Evolutionary conservation across 2,113 vertebrate species (phyloP).

Genomic region (Chaetops frenatus): DNA sequence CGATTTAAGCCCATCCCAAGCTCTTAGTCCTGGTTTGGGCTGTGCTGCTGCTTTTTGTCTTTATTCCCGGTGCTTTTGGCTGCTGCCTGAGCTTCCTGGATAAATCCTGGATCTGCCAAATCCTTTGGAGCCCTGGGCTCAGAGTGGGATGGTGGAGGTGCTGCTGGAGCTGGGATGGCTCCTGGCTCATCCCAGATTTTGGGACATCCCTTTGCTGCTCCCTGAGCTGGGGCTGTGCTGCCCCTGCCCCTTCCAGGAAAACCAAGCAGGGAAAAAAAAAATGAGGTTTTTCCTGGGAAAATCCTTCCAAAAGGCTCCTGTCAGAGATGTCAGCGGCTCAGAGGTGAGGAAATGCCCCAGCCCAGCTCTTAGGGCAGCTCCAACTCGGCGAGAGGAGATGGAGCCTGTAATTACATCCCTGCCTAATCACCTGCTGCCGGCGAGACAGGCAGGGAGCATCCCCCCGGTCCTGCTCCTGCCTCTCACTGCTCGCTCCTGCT

Average conservation of each 20-base stretch:
- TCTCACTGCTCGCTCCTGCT: not conserved
- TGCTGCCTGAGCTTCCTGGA: not conserved
- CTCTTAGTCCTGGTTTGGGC: fast-evolving
- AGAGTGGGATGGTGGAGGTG: fast-evolving
- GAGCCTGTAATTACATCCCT: not conserved
- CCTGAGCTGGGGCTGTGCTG: not conserved
- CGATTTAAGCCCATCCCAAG: not conserved
- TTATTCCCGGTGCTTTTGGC: not conserved
- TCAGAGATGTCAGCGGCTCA: not conserved
- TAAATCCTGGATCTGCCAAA: not conserved
- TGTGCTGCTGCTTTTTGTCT: not conserved
- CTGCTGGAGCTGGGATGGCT: not conserved
- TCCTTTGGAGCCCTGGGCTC: not conserved
- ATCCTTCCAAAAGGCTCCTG: not conserved
- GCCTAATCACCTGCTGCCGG: not conserved
- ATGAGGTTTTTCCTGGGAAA: not conserved
- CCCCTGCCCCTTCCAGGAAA: not conserved
- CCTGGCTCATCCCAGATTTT: not conserved
- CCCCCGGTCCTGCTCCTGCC: not conserved
- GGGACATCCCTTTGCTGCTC: not conserved
- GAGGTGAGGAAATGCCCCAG: not conserved
- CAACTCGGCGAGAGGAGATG: not conserved
- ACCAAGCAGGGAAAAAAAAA: too few species aligned
- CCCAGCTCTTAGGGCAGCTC: not conserved
- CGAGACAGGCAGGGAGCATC: not conserved